Conservation (phyloP, 35 echinoderm and acorn worm species). For the Apostichopus californicus region DNA sequence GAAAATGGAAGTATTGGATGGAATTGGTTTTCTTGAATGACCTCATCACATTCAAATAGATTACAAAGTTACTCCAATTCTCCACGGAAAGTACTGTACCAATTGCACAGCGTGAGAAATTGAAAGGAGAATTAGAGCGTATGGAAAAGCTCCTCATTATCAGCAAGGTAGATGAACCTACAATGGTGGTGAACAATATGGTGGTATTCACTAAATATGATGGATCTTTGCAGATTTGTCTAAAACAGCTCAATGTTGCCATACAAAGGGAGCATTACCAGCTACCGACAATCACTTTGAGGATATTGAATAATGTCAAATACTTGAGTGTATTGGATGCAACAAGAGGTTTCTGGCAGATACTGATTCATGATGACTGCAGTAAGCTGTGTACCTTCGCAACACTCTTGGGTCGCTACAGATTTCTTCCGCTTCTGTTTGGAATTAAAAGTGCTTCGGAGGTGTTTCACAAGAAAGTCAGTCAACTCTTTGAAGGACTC, state of each 20-base stretch:
- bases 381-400: slow-evolving; percentile 33
- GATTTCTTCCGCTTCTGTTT: neutral
- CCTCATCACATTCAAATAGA: slow-evolving; percentile 34
- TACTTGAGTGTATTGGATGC: slow-evolving; percentile 27
- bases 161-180: slow-evolving; percentile 6
- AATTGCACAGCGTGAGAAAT: slow-evolving; percentile 25
- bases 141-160: slow-evolving; percentile 29
- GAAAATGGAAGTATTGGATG: slow-evolving; percentile 31
- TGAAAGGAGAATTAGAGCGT: slow-evolving; percentile 16
- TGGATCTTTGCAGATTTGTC: slow-evolving; percentile 26
- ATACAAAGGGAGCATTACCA: slow-evolving; percentile 14
- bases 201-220: neutral
- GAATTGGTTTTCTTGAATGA: slow-evolving; percentile 50
- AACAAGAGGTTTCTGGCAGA: slow-evolving; percentile 47
- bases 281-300: neutral
- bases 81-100: slow-evolving; percentile 47
- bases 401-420: slow-evolving; percentile 38
- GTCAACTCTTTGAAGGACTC: slow-evolving; percentile 3
- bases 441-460: slow-evolving; percentile 12
- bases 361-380: slow-evolving; percentile 39
- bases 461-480: slow-evolving; percentile 29
- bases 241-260: slow-evolving; percentile 28
- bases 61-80: slow-evolving; percentile 26
- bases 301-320: slow-evolving; percentile 1
- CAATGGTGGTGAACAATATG: slow-evolving; percentile 34